Evolutionary conservation across 2,113 vertebrate genomes (phyloP), one percentile per base, ranked within the genome.

Genomic region (Chloropsis hardwickii): DNA sequence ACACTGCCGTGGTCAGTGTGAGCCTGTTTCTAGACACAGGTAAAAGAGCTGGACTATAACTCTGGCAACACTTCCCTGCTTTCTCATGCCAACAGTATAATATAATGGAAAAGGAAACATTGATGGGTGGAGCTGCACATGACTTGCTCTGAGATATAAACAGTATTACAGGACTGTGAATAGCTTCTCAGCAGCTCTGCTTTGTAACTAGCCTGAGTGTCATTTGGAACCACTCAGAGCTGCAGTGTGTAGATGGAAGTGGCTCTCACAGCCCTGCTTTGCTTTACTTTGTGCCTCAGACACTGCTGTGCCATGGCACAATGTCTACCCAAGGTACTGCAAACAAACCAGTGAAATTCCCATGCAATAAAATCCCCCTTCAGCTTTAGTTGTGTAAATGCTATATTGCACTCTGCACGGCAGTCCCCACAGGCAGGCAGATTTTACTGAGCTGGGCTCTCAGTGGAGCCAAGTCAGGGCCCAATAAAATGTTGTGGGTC

Each of bases 81-180:
- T 92, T 86, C 57, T 65, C 91, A 87, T 88, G 81, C 89, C 81
- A 95, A 51, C 22, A 51, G 56, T 11, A n/a, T 35, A 94, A 94
- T 11, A n/a, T 35, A 94, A 94, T 51, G 50, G 82, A 73, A 95
- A 94, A 96, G 39, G 86, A 90, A 96, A 58, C 66, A 61, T 0
- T 70, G 81, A 94, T 53, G 77, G 64, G 86, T 37, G 53, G 44
- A 87, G 69, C 25, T 64, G 81, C 78, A 62, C 39, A 10, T 8
- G 58, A 54, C 45, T 66, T 73, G 54, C 69, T 57, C 53, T 37
- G 50, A 88, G n/a, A 86, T 39, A 66, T 27, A 16, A 71, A 88
- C 2, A 2, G 28, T 39, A 62, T 86, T 86, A 51, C 31, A 92
- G 69, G 33, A 70, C n/a, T 12, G 7, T 48, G 44, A 95, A 70